phyloP scores from a whole-genome alignment of 2,113 vertebrate genomes.

The Hoplias malabaricus region DNA sequence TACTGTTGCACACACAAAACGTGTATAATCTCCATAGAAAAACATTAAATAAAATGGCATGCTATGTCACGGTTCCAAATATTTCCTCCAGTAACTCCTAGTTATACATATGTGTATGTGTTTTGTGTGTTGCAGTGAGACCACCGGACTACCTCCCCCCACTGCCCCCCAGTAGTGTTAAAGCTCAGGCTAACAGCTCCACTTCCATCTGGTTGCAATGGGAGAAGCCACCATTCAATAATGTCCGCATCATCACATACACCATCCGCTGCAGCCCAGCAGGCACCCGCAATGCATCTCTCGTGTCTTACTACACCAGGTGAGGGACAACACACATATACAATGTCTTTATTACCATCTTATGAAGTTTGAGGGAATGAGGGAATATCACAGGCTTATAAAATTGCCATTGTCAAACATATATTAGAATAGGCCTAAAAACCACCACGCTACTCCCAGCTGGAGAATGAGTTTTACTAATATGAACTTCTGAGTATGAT shows the following conservation, averaged over 20 bases:
- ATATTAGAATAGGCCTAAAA: no score
- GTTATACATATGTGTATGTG: neutral
- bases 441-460: no score
- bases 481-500: no score
- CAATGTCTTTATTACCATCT: constrained; percentile 29
- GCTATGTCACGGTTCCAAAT: no score
- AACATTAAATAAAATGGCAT: no score
- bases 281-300: constrained; percentile 89
- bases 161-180: constrained; percentile 85
- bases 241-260: constrained; percentile 89
- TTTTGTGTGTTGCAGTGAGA: constrained; percentile 26
- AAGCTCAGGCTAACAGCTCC: constrained; percentile 88
- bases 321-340: constrained; percentile 50
- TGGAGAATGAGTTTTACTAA: no score
- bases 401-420: no score
- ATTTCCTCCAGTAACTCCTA: no score
- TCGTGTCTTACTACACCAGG: constrained; percentile 94
- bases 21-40: no score
- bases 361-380: neutral
- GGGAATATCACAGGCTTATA: no score
- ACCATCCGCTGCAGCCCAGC: constrained; percentile 93
- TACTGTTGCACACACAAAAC: no score
- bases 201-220: constrained; percentile 93
- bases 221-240: constrained; percentile 91
- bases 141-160: constrained; percentile 80